Evolutionary conservation across 2,888 invertebrate genomes (phyloP).

Genomic region (Euzophera pinguis): DNA sequence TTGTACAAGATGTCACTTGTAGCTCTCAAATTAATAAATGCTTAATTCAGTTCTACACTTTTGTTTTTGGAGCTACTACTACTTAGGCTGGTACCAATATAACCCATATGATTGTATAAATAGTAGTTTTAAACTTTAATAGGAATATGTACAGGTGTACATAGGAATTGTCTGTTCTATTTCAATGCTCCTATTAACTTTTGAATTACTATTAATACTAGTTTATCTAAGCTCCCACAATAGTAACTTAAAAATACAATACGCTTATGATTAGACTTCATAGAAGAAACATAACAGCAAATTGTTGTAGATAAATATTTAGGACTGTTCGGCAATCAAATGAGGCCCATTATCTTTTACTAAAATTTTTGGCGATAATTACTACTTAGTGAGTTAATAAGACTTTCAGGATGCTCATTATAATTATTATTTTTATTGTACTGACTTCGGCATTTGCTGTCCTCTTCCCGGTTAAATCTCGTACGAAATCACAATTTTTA

Average conservation of each 20-base stretch:
- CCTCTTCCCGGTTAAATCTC: not conserved
- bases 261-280: slow-evolving; percentile 44
- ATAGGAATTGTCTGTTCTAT: slow-evolving; percentile 11
- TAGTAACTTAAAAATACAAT: slow-evolving; percentile 42
- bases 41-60: slow-evolving; percentile 39
- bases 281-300: slow-evolving; percentile 27
- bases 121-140: slow-evolving; percentile 28
- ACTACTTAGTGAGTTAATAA: slow-evolving; percentile 34
- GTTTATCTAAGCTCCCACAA: slow-evolving; percentile 51
- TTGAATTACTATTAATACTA: slow-evolving; percentile 37
- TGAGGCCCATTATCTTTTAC: slow-evolving; percentile 20
- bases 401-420: slow-evolving; percentile 72
- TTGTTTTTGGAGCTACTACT: slow-evolving; percentile 26
- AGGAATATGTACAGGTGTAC: slow-evolving; percentile 26
- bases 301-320: slow-evolving; percentile 29
- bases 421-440: slow-evolving; percentile 41
- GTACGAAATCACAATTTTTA: not conserved
- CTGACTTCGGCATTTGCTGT: slow-evolving; percentile 45
- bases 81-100: slow-evolving; percentile 24
- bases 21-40: slow-evolving; percentile 56
- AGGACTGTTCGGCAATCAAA: slow-evolving; percentile 19
- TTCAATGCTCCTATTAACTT: slow-evolving; percentile 20
- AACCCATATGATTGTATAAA: slow-evolving; percentile 23
- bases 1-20: slow-evolving; percentile 51
- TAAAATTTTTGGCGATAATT: slow-evolving; percentile 25